Evolutionary conservation across 2,797 vertebrate species (phyloP).

Genomic region (Erethizon dorsatum): DNA sequence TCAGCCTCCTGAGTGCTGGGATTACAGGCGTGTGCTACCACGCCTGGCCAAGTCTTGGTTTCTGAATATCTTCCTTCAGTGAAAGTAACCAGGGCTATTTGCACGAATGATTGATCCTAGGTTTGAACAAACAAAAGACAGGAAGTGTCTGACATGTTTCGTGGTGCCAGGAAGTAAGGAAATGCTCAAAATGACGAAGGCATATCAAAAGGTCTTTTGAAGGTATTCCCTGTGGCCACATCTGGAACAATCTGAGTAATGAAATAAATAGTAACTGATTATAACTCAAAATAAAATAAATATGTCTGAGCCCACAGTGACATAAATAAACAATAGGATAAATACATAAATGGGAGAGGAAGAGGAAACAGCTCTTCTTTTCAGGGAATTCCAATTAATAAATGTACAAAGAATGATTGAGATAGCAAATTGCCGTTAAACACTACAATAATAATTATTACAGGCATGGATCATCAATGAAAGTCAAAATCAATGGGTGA

Average conservation of each 20-base stretch:
- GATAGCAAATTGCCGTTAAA: background rate
- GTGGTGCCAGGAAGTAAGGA: background rate
- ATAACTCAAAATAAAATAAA: conserved; percentile 9
- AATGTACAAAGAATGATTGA: background rate
- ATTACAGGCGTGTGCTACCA: too few species aligned
- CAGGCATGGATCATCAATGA: background rate
- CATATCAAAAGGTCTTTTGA: background rate
- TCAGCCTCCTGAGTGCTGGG: too few species aligned
- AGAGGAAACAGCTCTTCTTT: background rate
- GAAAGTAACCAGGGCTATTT: background rate
- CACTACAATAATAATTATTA: background rate
- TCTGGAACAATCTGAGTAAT: background rate
- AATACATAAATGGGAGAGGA: background rate
- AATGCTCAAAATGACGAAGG: background rate
- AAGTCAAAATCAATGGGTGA: background rate
- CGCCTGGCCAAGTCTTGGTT: background rate
- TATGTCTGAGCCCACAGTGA: background rate
- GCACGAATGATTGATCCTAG: background rate
- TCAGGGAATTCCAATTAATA: conserved; percentile 12
- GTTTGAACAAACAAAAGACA: background rate
- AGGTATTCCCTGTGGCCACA: background rate
- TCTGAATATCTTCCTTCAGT: conserved; percentile 4
- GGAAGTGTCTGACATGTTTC: background rate
- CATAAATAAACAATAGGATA: background rate
- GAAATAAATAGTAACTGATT: background rate